Conservation (phyloP, 2,113 vertebrate species). For the Catharus minimus region DNA sequence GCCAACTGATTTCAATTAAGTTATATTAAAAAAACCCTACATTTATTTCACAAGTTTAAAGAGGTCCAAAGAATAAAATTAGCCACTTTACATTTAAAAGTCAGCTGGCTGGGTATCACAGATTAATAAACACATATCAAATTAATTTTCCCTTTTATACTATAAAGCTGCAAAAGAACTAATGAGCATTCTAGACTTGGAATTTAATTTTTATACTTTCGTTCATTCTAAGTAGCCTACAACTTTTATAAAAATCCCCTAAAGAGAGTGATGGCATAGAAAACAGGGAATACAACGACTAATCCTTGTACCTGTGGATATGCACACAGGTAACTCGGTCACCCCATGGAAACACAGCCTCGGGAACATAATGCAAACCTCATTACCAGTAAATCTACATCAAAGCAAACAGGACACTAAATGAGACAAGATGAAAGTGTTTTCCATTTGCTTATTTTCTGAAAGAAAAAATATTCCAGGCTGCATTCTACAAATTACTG, state of each 20-base stretch:
- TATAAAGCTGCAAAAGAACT: not conserved
- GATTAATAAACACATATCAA: not conserved
- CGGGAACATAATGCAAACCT: not conserved
- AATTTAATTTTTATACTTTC: not conserved
- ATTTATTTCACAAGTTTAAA: not conserved
- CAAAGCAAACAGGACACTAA: not conserved
- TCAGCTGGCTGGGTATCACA: not conserved
- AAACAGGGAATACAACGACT: not conserved
- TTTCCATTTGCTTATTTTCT: not conserved
- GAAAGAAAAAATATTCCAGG: not conserved
- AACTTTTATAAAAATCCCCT: not conserved
- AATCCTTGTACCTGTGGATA: not conserved
- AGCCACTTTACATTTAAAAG: not conserved
- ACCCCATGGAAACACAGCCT: not conserved
- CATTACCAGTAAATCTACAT: not conserved
- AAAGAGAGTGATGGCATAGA: not conserved
- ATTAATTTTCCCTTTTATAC: not conserved
- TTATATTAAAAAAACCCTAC: not conserved
- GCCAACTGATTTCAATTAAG: not conserved
- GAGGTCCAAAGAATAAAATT: not conserved
- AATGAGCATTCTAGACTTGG: not conserved
- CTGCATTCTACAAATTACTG: not conserved
- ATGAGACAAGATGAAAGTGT: not conserved
- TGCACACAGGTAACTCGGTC: not conserved
- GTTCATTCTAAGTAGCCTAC: not conserved